Evolutionary conservation across 30 jellyfish, hydroid and myxozoan species (phyloP), one percentile per base, ranked within the genome.

Genomic region (Pseudorhiza aurosa): DNA sequence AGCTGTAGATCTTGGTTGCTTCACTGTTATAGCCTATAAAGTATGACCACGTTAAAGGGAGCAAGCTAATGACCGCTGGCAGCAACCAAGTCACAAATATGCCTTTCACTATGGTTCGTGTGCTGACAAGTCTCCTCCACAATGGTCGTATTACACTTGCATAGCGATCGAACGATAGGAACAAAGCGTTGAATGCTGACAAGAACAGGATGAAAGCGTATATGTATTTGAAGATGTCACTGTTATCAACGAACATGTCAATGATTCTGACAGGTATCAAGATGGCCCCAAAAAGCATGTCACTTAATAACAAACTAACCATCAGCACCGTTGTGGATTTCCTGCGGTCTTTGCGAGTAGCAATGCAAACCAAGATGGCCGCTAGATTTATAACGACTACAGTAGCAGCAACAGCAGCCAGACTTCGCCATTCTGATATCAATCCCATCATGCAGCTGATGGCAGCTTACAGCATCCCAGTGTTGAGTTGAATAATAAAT

Each of bases 121-220:
- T 63, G 46, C 73, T 39, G 58, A 78, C 51, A 11, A 58, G 73
- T 32, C 90, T 62, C 75, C 90, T 62, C 90, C 90, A 78, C 74
- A 78, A 46, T 5, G 90, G 90, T 62, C 51, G 45, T 3, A 78
- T 56, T 8, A 78, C 75, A 51, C 82, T 60, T 4, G 82, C 82
- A 56, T 78, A 78, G 90, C 90, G 90, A 19, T 78, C 90, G 27
- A 78, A 53, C 15, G 90, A 58, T 33, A 78, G 73, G 55, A 32
- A 78, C 42, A 78, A 57, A 8, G 90, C 68, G 19, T 78, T 78
- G 32, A 78, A 78, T 1, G 82, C 90, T 11, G 90, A 78, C 32
- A 78, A 74, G 27, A 78, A 64, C 25, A 78, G 24, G 39, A 78
- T 2, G 63, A 60, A 78, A 18, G 90, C 90, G 33, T 78, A 78